phyloP scores from a whole-genome alignment of 2,113 vertebrate genomes.

The Pycnonotus jocosus region DNA sequence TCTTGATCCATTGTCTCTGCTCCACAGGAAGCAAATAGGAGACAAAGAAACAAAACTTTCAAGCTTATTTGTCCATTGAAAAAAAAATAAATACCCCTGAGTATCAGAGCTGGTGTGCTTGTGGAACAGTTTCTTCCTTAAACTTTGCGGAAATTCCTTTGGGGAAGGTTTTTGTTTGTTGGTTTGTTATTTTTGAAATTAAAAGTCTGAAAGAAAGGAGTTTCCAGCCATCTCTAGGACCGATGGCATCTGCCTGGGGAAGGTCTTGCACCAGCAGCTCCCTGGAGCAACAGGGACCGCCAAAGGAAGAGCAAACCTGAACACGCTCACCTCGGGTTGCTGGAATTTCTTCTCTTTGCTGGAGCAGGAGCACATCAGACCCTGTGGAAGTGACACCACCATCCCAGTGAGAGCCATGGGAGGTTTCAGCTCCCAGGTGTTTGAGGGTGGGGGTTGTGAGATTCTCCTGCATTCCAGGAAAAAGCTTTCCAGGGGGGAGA shows the following conservation, averaged over 20 bases:
- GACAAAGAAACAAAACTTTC: neutral
- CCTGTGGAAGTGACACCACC: fast-evolving
- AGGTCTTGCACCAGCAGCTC: neutral
- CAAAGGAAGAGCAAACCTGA: neutral
- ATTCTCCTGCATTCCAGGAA: neutral
- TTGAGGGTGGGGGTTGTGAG: neutral
- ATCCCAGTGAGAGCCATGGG: fast-evolving
- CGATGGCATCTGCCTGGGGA: neutral
- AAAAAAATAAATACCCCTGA: neutral
- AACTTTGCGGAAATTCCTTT: neutral
- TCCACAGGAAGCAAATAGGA: neutral
- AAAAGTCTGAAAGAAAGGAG: neutral
- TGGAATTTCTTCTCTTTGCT: neutral
- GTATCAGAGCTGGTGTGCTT: neutral
- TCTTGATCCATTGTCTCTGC: neutral
- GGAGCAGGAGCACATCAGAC: neutral
- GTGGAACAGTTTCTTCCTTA: neutral
- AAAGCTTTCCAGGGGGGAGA: neutral
- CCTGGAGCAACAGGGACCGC: neutral
- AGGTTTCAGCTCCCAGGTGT: neutral
- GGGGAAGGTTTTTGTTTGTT: neutral
- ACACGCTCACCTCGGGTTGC: fast-evolving
- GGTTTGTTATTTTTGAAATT: neutral
- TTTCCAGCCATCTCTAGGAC: neutral
- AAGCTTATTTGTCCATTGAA: neutral